Evolutionary conservation across 2,797 vertebrate genomes (phyloP), one percentile per base, ranked within the genome.

Genomic region (Enteromius unitaeniatus): DNA sequence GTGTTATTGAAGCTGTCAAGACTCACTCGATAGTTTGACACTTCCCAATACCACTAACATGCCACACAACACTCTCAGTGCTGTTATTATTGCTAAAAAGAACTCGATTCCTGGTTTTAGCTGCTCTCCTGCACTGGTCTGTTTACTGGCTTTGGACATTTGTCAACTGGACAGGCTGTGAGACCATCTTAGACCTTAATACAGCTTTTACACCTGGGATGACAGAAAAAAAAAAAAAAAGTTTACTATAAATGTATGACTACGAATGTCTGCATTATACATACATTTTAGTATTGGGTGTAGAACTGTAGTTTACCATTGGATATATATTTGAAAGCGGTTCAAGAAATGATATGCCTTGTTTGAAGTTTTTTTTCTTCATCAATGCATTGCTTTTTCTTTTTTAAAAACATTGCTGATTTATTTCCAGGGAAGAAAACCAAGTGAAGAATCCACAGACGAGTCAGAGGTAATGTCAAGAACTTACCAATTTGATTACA

Each of bases 371-470:
- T 28, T 53, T 21, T n/a, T 11, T 1, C 1, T 0, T 11, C 5
- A 34, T 7, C 40, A 53, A 69, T 68, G 26, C 62, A 81, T 42
- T 28, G 8, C 26, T 21, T 81, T 49, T 6, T 60, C 10, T 37
- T 31, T 73, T 51, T 47, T 51, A 58, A 17, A 37, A n/a, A 34
- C 3, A 2, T 31, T 0, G 19, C 49, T 47, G 8, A 23, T 77
- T 47, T 77, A 51, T 85, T 93, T 95, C 68, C 91, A 99, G 97
- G 96, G 90, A 86, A 92, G 87, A 34, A 95, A 94, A 83, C 91
- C 92, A 87, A 95, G 94, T 88, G 97, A 98, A 74, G 98, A 98
- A 89, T 97, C 95, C 88, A 96, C 97, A 67, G 97, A 99, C 93
- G 97, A 99, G 21, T 99, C 97, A 26, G 98, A 99, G 96, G 98